phyloP scores from a whole-genome alignment of 2,797 vertebrate genomes.

The Rhynchonycteris naso region DNA sequence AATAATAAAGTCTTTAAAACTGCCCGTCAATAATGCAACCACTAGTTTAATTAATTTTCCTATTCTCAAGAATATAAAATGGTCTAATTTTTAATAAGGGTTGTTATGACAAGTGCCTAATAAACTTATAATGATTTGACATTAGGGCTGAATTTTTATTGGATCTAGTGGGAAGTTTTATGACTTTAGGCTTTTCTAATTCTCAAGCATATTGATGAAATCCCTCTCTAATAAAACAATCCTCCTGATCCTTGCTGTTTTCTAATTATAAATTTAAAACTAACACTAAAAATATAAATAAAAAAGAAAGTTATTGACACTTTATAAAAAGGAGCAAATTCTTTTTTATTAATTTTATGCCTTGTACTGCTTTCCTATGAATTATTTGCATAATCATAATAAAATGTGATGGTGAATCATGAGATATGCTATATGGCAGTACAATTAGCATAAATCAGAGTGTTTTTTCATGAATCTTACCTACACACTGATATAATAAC shows the following conservation, averaged over 20 bases:
- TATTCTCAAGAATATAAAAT: constrained; percentile 59
- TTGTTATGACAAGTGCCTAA: constrained; percentile 71
- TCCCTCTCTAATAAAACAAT: constrained; percentile 46
- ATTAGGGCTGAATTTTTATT: constrained; percentile 54
- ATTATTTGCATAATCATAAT: not conserved
- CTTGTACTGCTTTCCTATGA: not conserved
- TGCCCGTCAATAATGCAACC: constrained; percentile 60
- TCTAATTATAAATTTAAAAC: constrained; percentile 53
- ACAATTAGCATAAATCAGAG: not conserved
- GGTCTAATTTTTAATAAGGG: constrained; percentile 61
- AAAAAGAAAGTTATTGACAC: constrained; percentile 19
- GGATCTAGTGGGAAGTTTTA: constrained; percentile 40
- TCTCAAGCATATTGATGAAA: constrained; percentile 57
- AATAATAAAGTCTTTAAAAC: constrained; percentile 64
- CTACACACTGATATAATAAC: not conserved
- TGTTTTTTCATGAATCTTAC: not conserved
- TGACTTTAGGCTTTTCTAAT: constrained; percentile 23
- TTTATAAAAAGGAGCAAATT: constrained; percentile 38
- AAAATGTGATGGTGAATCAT: not conserved
- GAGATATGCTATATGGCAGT: not conserved
- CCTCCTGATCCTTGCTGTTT: constrained; percentile 37
- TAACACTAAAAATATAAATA: constrained; percentile 51
- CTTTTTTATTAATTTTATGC: constrained; percentile 48
- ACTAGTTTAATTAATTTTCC: constrained; percentile 68
- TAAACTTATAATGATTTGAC: constrained; percentile 60